Conservation (phyloP, 2,113 vertebrate genomes). For the Nothocercus julius region DNA sequence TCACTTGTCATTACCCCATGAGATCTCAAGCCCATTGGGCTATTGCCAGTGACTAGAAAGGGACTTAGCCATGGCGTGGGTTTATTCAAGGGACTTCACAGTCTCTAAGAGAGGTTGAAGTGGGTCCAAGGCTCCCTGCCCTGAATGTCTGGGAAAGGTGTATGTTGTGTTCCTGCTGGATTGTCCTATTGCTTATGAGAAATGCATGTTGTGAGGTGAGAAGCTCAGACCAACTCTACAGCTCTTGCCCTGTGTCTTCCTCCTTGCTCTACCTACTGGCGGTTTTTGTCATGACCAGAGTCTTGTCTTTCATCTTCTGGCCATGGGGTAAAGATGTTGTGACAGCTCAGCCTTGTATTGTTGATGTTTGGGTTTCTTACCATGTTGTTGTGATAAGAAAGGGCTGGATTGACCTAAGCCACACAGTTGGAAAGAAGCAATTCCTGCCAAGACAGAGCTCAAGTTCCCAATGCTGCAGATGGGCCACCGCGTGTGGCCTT, state of each 20-base stretch:
- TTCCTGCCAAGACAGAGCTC: neutral
- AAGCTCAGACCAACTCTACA: no score
- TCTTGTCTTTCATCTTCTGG: conserved; percentile 28
- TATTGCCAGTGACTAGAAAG: neutral
- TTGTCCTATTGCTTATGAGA: neutral
- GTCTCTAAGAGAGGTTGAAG: neutral
- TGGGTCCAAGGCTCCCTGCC: neutral
- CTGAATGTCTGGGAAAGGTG: neutral
- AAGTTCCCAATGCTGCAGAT: neutral
- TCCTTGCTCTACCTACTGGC: neutral
- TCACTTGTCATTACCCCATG: rapidly evolving
- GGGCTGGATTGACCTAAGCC: neutral
- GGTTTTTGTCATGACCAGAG: neutral
- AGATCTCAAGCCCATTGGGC: neutral
- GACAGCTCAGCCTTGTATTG: neutral
- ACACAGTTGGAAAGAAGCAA: neutral
- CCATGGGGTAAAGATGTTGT: neutral
- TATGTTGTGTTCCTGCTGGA: neutral
- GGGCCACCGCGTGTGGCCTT: rapidly evolving
- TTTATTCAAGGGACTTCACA: neutral
- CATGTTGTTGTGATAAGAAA: neutral
- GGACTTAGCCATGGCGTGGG: neutral
- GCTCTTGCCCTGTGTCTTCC: neutral
- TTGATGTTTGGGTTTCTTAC: neutral
- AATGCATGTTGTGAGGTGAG: neutral